Evolutionary conservation across 2,113 vertebrate species (phyloP), one percentile per base, ranked within the genome.

Genomic region (Gallinago paraguaiae): DNA sequence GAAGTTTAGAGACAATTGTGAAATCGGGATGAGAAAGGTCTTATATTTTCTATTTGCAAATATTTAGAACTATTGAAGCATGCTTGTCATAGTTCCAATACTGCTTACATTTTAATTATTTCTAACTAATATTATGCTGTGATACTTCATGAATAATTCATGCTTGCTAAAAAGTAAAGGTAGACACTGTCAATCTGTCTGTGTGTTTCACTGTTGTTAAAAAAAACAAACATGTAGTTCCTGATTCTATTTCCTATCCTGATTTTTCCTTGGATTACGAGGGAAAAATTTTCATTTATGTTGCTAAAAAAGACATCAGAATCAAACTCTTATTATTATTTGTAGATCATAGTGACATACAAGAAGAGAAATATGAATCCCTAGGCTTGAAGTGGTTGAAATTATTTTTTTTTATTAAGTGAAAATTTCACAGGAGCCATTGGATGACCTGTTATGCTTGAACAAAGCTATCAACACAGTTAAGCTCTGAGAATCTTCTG

Each of bases 91-190:
- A 57, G 67, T 85, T 93, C 39, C 78, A 92, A 80, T 69, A 86
- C 59, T 71, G 16, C 53, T 97, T 63, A 71, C 53, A 82, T 96
- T 97, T 97, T 95, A 96, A 96, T 94, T 96, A 96, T 97, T 95
- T 97, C 90, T 96, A 97, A 93, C 93, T 97, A 96, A 93, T 97
- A 93, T 77, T 77, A 50, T 77, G 33, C n/a, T 92, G 50, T 92
- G 93, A 95, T 95, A 93, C 69, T 48, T 90, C 82, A 92, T 95
- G 93, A 97, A 97, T 97, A 98, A 98, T 97, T 97, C 90, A 97
- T 96, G 60, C 35, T 95, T 96, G 78, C 79, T 96, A 97, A 98
- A 97, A 97, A 94, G 24, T 93, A 95, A 95, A 97, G 82, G 14
- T 51, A 97, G 95, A 75, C 81, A 86, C 23, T 87, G 78, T 86